Conservation (phyloP, 1,140 invertebrate species). For the Scaptomyza montana region DNA sequence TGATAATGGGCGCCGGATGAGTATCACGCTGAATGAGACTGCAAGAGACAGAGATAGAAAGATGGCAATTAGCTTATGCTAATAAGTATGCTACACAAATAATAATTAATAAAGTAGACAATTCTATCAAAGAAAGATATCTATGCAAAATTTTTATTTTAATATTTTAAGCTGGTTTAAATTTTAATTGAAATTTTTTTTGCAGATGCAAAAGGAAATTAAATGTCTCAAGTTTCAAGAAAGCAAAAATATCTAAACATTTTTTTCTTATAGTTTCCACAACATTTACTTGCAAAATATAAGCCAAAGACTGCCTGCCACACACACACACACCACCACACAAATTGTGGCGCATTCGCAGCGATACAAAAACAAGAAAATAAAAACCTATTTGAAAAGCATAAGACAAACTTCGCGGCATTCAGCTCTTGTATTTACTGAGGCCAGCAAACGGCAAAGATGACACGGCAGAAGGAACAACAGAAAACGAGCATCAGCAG, state of each 20-base stretch:
- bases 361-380: slow-evolving; percentile 10
- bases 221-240: neutral
- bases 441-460: slow-evolving; percentile 17
- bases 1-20: slow-evolving; percentile 90
- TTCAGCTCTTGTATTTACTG: slow-evolving; percentile 57
- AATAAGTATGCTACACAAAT: slow-evolving; percentile 3
- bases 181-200: neutral
- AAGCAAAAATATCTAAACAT: neutral
- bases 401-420: slow-evolving; percentile 28
- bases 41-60: slow-evolving; percentile 55
- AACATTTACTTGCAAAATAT: neutral
- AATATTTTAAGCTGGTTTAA: neutral
- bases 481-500: slow-evolving; percentile 17
- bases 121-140: no score
- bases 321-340: neutral
- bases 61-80: neutral
- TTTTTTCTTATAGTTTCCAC: slow-evolving; percentile 8
- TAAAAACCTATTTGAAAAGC: slow-evolving; percentile 20
- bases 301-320: neutral
- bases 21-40: slow-evolving; percentile 90
- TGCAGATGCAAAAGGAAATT: neutral
- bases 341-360: neutral
- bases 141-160: no score
- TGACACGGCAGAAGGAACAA: slow-evolving; percentile 11
- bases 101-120: no score